phyloP scores from a whole-genome alignment of 37 sponge, comb jelly and placozoan genomes.

The Aphrocallistes beatrix region DNA sequence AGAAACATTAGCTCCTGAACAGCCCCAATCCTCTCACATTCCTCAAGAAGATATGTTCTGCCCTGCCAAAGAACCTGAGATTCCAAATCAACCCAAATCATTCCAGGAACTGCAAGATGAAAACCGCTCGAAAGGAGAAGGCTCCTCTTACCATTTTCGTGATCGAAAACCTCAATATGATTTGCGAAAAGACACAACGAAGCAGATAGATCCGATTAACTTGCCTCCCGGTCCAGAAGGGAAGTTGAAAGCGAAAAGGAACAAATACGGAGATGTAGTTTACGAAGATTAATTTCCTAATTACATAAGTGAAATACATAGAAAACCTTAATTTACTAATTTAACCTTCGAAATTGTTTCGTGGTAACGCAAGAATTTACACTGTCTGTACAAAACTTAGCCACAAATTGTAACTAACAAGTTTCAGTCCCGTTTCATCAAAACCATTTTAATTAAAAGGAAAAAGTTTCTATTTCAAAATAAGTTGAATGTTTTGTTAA shows the following conservation, averaged over 20 bases:
- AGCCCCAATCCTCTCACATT: too few relatives aligned
- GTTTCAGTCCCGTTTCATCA: too few relatives aligned
- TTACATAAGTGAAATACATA: too few relatives aligned
- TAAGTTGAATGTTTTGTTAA: too few relatives aligned
- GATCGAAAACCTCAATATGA: neutral
- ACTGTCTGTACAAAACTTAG: too few relatives aligned
- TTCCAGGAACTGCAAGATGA: neutral
- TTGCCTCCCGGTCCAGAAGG: neutral
- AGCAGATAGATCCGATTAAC: too few relatives aligned
- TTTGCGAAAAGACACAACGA: neutral
- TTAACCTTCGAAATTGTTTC: too few relatives aligned
- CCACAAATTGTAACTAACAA: too few relatives aligned
- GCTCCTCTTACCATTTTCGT: neutral
- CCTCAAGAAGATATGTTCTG: neutral
- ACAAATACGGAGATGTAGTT: slow-evolving; percentile 12
- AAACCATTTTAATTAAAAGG: too few relatives aligned
- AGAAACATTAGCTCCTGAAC: neutral
- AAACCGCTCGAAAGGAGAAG: neutral
- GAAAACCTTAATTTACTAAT: too few relatives aligned
- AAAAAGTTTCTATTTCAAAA: too few relatives aligned
- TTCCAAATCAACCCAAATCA: neutral
- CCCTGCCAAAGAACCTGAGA: neutral
- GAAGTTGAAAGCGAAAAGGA: neutral
- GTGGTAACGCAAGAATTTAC: too few relatives aligned
- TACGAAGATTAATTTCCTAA: slow-evolving; percentile 9